A percentile compares a stretch with the other conserved stretches of the same genome.
These are phyloP conservation scores for Lydus trimaculatus DNA, from an alignment of 2,888 invertebrate genomes.

Conservation along the genomic window DNA sequence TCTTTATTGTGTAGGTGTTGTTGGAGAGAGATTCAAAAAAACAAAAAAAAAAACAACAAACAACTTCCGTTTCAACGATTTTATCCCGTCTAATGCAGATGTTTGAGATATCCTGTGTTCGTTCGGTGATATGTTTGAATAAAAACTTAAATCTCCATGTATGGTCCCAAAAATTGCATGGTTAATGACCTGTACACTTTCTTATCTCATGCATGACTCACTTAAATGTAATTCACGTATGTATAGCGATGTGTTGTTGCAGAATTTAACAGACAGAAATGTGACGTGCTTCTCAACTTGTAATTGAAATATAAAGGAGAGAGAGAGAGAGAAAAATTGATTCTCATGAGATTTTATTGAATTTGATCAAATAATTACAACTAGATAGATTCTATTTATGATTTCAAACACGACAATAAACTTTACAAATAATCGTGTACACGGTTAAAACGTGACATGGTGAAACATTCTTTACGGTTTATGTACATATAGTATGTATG, in stretches of 20 bases:
- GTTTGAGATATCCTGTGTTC: background rate
- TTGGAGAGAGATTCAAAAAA: background rate
- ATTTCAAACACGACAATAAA: background rate
- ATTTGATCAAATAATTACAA: background rate
- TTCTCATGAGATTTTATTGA: background rate
- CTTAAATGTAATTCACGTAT: background rate
- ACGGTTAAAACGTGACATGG: background rate
- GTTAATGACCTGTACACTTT: background rate
- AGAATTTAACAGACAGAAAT: background rate
- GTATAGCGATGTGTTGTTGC: background rate
- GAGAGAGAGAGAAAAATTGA: too few relatives aligned
- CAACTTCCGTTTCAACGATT: background rate
- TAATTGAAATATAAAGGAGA: background rate
- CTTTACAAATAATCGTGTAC: background rate
- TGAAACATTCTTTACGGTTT: constrained; percentile 5
- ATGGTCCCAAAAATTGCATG: background rate
- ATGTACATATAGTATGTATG: too few relatives aligned
- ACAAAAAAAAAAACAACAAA: background rate
- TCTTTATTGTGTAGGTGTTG: background rate
- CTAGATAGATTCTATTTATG: background rate
- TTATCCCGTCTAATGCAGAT: background rate
- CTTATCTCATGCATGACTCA: constrained; percentile 8
- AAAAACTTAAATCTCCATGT: background rate
- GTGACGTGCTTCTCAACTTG: background rate
- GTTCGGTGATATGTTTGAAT: too few relatives aligned